Evolutionary conservation across 64 coral and sea anemone genomes (phyloP), one percentile per base, ranked within the genome.

Genomic region (Porites lutea): DNA sequence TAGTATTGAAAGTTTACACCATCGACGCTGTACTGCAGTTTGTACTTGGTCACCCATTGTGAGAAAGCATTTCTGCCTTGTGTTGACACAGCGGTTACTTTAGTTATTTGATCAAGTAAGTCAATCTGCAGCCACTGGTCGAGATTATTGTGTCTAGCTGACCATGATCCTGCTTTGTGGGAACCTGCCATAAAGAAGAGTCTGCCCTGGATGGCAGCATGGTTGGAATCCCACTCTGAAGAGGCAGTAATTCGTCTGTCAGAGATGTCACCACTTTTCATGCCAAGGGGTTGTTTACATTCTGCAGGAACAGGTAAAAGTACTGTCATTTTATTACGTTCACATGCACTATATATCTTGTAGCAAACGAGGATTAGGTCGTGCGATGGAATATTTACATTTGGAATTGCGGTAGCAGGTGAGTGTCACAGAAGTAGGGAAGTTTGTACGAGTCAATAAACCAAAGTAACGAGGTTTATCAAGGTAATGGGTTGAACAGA

Each of bases 231-330:
- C 72, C 53, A 78, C 14, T 89, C 4, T 49, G 87, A 89, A 6
- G 87, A 89, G 48, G 87, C 87, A 76, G 13, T 19, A 3, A 89
- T 77, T 22, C 77, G 87, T 2, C 27, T 5, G 37, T 89, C 87
- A 47, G 12, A 77, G 11, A 66, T 46, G 3, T 14, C 55, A 46
- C 58, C 14, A 14, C 5, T 90, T 81, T 71, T 10, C 3, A 79
- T 22, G 10, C 75, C 87, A n/a, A 89, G 71, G 3, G 72, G 20
- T 22, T 14, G 27, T 0, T 23, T 20, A 18, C 85, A 88, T 57
- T 12, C 54, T 57, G 12, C 54, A 57, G 12, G 7, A 7, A 57
- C 54, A 55, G 12, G 7, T 9, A 57, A 57, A 7, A 57, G 7
- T 7, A 57, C 54, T 7, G 7, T 57, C 1, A 57, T 57, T 1